Conservation (phyloP, 2,888 invertebrate genomes). For the Pheosia gnoma region DNA sequence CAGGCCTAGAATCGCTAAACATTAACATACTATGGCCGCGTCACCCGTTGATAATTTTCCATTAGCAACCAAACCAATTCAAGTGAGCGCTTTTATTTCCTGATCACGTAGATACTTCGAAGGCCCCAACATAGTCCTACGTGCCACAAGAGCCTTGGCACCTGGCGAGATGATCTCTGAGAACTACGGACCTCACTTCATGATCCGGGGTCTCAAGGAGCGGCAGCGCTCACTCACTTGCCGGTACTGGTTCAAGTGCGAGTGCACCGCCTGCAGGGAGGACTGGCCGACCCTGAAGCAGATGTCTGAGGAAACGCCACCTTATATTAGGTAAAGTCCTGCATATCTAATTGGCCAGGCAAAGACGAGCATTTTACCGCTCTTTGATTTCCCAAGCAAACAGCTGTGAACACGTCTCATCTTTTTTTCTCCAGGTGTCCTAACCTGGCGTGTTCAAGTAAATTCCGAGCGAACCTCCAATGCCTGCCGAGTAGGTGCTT, state of each 20-base stretch:
- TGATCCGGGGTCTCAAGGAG: slow-evolving; percentile 74
- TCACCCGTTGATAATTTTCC: no score
- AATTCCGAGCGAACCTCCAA: slow-evolving; percentile 55
- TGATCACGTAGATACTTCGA: slow-evolving; percentile 86
- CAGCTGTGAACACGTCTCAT: not conserved
- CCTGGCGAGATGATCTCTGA: slow-evolving; percentile 89
- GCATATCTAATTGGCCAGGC: not conserved
- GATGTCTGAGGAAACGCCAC: slow-evolving; percentile 74
- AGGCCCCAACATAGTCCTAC: slow-evolving; percentile 88
- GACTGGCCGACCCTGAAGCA: slow-evolving; percentile 89
- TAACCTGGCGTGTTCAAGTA: slow-evolving; percentile 58
- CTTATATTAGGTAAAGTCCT: slow-evolving; percentile 66
- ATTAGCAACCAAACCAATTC: no score
- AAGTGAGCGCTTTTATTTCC: no score
- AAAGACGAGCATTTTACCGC: not conserved
- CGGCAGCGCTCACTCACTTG: slow-evolving; percentile 87
- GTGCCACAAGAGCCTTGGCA: slow-evolving; percentile 86
- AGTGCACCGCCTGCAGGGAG: slow-evolving; percentile 88
- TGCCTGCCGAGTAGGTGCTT: slow-evolving; percentile 53
- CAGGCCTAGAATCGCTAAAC: no score
- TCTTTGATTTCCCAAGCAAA: not conserved
- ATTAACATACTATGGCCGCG: no score
- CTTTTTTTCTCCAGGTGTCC: slow-evolving; percentile 56
- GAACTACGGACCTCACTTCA: slow-evolving; percentile 93
- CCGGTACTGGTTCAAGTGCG: slow-evolving; percentile 91